Evolutionary conservation across 2,113 vertebrate species (phyloP), one percentile per base, ranked within the genome.

Genomic region (Hydropotes inermis): DNA sequence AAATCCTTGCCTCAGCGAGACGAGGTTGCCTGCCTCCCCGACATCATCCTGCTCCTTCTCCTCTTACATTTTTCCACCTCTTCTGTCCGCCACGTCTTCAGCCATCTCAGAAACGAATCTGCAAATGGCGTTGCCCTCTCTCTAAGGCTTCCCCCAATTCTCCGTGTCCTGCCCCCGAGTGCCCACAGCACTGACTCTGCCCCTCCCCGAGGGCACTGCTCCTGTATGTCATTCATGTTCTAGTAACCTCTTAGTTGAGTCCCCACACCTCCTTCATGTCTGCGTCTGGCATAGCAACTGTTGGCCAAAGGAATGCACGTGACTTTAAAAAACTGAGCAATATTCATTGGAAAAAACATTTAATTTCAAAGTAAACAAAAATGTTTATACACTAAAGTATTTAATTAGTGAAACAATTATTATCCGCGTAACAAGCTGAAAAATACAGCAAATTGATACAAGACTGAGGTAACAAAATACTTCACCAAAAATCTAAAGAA

Each of bases 401-500:
- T 99, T 98, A 99, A 98, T 99, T 98, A 99, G 97, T 98, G 98
- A 99, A 99, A 99, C 98, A 99, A 98, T 98, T 98, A 98, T 98
- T 96, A 98, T 98, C 98, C 98, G 96, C 98, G 98, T 99, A 99
- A 99, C 99, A 99, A 99, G 99, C 98, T 98, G 98, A 98, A 99
- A 99, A 99, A 99, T 98, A 99, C 98, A 98, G 98, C 99, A 98
- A 99, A 98, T 98, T 97, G 98, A 98, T 99, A 99, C 99, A 99
- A 99, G 99, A 99, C 99, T 98, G 99, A 99, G 98, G 99, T 99
- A 99, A 99, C 99, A 99, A 99, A 99, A 99, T 99, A 98, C 97
- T 99, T 98, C 91, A 98, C 99, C 98, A 98, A 99, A 99, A 99
- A 98, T 98, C 98, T 98, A 98, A 98, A 97, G 98, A 98, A 98